These are phyloP conservation scores for Dicrurus megarhynchus DNA, from an alignment of 2,113 vertebrate species.

Conservation along the genomic window DNA sequence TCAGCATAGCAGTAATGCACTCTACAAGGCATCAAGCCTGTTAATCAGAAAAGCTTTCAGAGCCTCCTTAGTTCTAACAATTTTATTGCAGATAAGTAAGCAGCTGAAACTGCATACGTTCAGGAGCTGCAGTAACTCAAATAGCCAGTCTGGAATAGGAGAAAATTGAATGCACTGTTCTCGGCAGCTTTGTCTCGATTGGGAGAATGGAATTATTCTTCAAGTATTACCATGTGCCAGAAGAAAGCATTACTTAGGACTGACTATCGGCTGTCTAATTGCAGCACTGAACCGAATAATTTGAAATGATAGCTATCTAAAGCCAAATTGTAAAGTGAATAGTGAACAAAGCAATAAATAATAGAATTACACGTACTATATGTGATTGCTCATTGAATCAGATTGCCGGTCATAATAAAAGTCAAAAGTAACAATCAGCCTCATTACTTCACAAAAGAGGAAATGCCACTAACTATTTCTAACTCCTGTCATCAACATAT, in stretches of 20 bases:
- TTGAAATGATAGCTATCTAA: slow-evolving; percentile 36
- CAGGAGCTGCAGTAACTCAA: slow-evolving; percentile 8
- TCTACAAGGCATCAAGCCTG: neutral
- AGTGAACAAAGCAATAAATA: slow-evolving; percentile 49
- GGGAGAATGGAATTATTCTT: slow-evolving; percentile 16
- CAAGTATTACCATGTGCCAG: neutral
- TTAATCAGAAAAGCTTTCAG: slow-evolving; percentile 31
- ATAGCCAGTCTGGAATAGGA: neutral
- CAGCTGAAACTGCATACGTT: neutral
- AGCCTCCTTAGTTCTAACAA: neutral
- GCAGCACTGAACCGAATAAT: slow-evolving; percentile 10
- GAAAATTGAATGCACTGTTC: slow-evolving; percentile 15
- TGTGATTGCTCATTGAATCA: slow-evolving; percentile 36
- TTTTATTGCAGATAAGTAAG: slow-evolving; percentile 20
- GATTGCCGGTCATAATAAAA: neutral
- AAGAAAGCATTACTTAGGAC: slow-evolving; percentile 18
- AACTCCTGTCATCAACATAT: neutral
- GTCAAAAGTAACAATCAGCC: slow-evolving; percentile 5
- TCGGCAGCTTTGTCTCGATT: neutral
- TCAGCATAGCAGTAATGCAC: neutral
- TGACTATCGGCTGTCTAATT: slow-evolving; percentile 1
- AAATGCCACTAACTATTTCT: neutral
- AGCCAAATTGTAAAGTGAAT: slow-evolving; percentile 22
- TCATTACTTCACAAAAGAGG: slow-evolving; percentile 2
- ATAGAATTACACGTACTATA: neutral